Conservation (phyloP, 2,888 invertebrate species). For the Myopa tessellatipennis region DNA sequence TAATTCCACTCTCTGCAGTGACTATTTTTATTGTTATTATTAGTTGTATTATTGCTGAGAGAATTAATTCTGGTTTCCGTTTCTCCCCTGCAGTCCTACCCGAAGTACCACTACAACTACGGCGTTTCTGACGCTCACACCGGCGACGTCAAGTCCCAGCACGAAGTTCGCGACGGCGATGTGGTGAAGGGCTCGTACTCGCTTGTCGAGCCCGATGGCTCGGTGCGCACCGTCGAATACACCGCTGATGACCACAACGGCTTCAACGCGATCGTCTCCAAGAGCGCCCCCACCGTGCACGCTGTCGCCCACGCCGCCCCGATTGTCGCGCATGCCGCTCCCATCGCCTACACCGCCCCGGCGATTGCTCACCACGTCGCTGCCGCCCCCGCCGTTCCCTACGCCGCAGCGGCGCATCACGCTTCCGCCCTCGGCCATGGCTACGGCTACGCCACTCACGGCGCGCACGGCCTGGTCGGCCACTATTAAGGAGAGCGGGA, state of each 20-base stretch:
- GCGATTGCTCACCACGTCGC: conserved; percentile 61
- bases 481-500: conserved; percentile 60
- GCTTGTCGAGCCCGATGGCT: conserved; percentile 68
- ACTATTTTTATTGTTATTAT: conserved; percentile 33
- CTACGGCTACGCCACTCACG: conserved; percentile 62
- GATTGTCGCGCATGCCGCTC: conserved; percentile 50
- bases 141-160: conserved; percentile 68
- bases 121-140: conserved; percentile 67
- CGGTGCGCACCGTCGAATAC: conserved; percentile 68
- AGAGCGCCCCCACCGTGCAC: conserved; percentile 66
- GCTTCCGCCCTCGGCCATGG: conserved; percentile 58
- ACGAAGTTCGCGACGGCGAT: conserved; percentile 68
- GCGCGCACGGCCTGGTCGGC: conserved; percentile 59
- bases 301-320: conserved; percentile 56
- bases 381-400: conserved; percentile 61
- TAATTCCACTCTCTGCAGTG: too few relatives aligned
- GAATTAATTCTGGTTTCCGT: too few relatives aligned
- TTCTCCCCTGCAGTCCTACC: conserved; percentile 59
- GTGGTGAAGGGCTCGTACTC: conserved; percentile 69
- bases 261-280: conserved; percentile 68
- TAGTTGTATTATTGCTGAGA: too few relatives aligned
- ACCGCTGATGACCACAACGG: conserved; percentile 68
- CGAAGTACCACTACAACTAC: conserved; percentile 68
- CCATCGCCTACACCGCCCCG: conserved; percentile 46
- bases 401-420: conserved; percentile 60